These are phyloP conservation scores for Sitta carolinensis DNA, from an alignment of 2,797 vertebrate genomes.

Conservation along the genomic window DNA sequence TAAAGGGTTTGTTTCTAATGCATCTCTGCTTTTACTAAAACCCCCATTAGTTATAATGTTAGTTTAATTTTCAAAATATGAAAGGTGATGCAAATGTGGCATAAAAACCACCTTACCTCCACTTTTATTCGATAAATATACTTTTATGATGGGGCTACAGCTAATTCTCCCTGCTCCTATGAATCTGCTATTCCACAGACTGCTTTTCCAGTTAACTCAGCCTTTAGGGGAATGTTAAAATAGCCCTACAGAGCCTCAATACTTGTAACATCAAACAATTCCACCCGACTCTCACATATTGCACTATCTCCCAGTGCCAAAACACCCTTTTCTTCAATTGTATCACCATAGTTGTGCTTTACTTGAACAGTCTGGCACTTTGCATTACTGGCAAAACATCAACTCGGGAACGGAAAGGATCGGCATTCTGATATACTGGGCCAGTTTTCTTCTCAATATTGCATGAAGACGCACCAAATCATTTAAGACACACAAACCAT, in stretches of 20 bases:
- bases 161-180: slow-evolving; percentile 30
- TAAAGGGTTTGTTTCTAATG: slow-evolving; percentile 36
- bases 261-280: slow-evolving; percentile 38
- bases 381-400: slow-evolving; percentile 66
- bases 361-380: slow-evolving; percentile 71
- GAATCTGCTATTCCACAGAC: slow-evolving; percentile 53
- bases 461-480: slow-evolving; percentile 78
- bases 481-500: slow-evolving; percentile 77
- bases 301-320: slow-evolving; percentile 71
- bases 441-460: slow-evolving; percentile 75
- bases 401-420: slow-evolving; percentile 61
- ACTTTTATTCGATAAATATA: slow-evolving; percentile 26
- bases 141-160: slow-evolving; percentile 37
- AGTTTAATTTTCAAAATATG: slow-evolving; percentile 59
- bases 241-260: slow-evolving; percentile 42
- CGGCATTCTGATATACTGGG: slow-evolving; percentile 53
- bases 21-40: slow-evolving; percentile 47
- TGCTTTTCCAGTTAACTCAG: slow-evolving; percentile 40
- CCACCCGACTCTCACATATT: slow-evolving; percentile 60
- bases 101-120: slow-evolving; percentile 13
- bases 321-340: slow-evolving; percentile 30
- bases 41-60: slow-evolving; percentile 44
- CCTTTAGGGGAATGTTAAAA: slow-evolving; percentile 57
- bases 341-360: slow-evolving; percentile 75
- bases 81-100: slow-evolving; percentile 27